A percentile compares a stretch with the other conserved stretches of the same genome.
phyloP scores from a whole-genome alignment of 2,113 vertebrate species.

The Euleptes europaea region DNA sequence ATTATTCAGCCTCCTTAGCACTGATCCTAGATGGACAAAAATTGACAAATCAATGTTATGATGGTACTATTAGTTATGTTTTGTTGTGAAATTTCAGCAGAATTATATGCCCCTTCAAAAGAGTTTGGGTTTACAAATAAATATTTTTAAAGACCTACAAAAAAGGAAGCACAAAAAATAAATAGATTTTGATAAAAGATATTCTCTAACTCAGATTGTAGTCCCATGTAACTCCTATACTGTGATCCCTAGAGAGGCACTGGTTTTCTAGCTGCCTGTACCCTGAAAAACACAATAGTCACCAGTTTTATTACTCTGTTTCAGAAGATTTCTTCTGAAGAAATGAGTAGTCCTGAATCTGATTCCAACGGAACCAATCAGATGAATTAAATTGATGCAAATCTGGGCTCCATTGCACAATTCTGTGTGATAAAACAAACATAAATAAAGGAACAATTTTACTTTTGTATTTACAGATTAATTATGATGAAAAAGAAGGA shows the following conservation, averaged over 20 bases:
- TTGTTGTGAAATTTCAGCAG: neutral
- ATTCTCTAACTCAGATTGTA: neutral
- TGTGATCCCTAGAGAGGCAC: rapidly evolving
- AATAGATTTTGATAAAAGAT: neutral
- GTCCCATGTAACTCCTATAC: neutral
- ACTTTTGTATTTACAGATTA: constrained; percentile 58
- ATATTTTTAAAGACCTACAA: neutral
- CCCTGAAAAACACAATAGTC: neutral
- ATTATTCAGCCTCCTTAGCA: neutral
- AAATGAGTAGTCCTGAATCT: constrained; percentile 48
- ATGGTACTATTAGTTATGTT: neutral
- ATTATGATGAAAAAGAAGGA: constrained; percentile 65
- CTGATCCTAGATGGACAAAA: neutral
- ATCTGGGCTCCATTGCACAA: constrained; percentile 44
- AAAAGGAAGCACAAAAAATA: neutral
- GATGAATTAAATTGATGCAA: constrained; percentile 68
- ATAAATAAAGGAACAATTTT: constrained; percentile 54
- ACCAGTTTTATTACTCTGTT: constrained; percentile 7
- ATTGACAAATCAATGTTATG: neutral
- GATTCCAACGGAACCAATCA: constrained; percentile 24
- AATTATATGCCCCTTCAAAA: neutral
- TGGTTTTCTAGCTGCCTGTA: neutral
- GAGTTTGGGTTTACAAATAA: neutral
- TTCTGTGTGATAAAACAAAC: constrained; percentile 48
- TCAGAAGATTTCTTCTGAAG: constrained; percentile 17